phyloP scores from a whole-genome alignment of 2,113 vertebrate species.

The Atractosteus spatula region DNA sequence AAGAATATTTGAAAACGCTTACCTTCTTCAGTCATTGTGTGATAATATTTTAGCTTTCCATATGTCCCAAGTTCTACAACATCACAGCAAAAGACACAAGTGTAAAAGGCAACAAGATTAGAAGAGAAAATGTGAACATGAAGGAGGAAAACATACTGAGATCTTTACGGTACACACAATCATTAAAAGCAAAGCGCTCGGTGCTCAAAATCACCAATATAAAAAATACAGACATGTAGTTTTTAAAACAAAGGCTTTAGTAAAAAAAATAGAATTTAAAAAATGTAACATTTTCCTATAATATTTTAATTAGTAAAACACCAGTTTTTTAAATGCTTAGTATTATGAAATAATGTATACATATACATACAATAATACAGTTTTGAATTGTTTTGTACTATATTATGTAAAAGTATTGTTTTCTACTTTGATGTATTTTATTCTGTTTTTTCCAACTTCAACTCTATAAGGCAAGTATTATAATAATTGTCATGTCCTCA shows the following conservation, averaged over 20 bases:
- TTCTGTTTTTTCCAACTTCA: too few species aligned
- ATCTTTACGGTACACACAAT: constrained; percentile 44
- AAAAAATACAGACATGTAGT: constrained; percentile 24
- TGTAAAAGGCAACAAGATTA: constrained; percentile 82
- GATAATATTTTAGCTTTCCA: constrained; percentile 99
- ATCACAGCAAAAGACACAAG: constrained; percentile 95
- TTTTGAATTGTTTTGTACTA: too few species aligned
- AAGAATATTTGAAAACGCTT: constrained; percentile 83
- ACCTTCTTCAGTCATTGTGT: constrained; percentile 99
- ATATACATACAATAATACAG: too few species aligned
- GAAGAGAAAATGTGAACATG: constrained; percentile 66
- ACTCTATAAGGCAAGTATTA: too few species aligned
- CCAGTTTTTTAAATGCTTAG: too few species aligned
- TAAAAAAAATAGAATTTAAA: too few species aligned
- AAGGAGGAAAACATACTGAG: constrained; percentile 45
- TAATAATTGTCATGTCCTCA: too few species aligned
- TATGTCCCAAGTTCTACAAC: constrained; percentile 98
- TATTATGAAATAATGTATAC: too few species aligned
- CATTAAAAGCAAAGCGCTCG: constrained; percentile 17
- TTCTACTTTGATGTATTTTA: too few species aligned
- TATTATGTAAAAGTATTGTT: too few species aligned
- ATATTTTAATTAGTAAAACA: too few species aligned
- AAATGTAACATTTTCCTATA: too few species aligned
- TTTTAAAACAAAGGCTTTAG: background rate
- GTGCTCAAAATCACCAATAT: constrained; percentile 41